Base-by-base conservation (phyloP, 2,888 invertebrate species). In the Synanthedon formicaeformis region DNA sequence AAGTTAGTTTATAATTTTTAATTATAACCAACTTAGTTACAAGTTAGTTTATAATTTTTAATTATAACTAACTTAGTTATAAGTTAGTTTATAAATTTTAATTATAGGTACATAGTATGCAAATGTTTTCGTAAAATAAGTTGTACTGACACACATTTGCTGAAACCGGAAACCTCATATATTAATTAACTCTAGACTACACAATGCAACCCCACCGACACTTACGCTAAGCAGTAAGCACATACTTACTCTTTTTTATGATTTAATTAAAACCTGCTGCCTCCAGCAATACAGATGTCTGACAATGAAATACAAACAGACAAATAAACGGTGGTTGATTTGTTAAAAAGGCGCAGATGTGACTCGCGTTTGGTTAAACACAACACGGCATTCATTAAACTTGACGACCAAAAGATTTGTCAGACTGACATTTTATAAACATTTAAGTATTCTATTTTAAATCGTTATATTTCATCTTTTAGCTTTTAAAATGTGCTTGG, bases 271-370 rank as follows among this genome's bases (percentile, higher is more conserved):
- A 56, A 55, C 58, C 56, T 55, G 51, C 27, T 54, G 61, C 63
- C 65, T 59, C 52, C 58, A 58, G 74, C 67, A 62, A 57, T 66
- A 71, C 76, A 75, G 74, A 71, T 73, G 75, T 58, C 65, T 57
- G 57, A 63, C 63, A 64, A 65, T 67, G 57, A 64, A 65, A 65
- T 62, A 64, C 70, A 78, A 73, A 73, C 66, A 76, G 50, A 63
- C 64, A 56, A 61, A 34, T 34, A 58, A 60, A 59, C 55, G 56
- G 52, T 53, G 56, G 56, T 59, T 60, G 57, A 63, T 57, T 62
- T 61, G 60, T 63, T 66, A 55, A 55, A 58, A 56, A 55, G 34
- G 67, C 60, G 57, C 75, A 74, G 72, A 74, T 75, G 74, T 67
- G 63, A 59, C 57, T 57, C 45, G 23, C 23, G 45, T 45, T 45